Base-by-base conservation (phyloP, 2,888 invertebrate genomes). In the Opisthograptis luteolata region DNA sequence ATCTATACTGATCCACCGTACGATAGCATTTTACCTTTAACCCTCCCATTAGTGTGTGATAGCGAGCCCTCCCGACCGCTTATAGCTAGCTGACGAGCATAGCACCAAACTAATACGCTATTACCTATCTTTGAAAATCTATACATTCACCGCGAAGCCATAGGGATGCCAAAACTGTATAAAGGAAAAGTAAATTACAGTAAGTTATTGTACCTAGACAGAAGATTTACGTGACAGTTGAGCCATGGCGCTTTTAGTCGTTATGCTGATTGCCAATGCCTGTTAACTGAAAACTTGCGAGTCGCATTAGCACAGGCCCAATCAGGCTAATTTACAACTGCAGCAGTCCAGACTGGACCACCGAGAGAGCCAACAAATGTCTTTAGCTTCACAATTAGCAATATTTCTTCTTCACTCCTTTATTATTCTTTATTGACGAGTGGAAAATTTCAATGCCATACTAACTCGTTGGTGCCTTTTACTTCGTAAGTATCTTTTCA, bases 1-100 rank as follows among this genome's bases (percentile, higher is more conserved):
- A 77, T 76, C 79, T 67, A 72, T 71, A 68, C 70, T 76, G 81
- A 85, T 83, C 68, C 62, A 61, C 62, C 57, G 60, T 49, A 52
- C 60, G 80, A 84, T 83, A 82, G 64, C 62, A 65, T 62, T 68
- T 79, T 80, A 81, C 79, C 82, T 84, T 80, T 83, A 77, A 75
- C 82, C 81, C 70, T 62, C 72, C 73, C 73, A 74, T 74, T 77
- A 76, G 68, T 64, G 68, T 66, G 61, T 68, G 66, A 70, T 71
- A 73, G 66, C 37, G 13, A 43, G 49, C 44, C 30, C 19, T 31
- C 63, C 60, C 61, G 54, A 42, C 43, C 41, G 56, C 54, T 57
- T 55, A 60, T 61, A 62, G 59, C 55, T 66, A 58, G 60, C 66
- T 67, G 66, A 67, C 68, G 66, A 70, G 66, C 70, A 69, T 68